Base-by-base conservation (phyloP, 2,888 invertebrate species). In the Morpho deidamia region DNA sequence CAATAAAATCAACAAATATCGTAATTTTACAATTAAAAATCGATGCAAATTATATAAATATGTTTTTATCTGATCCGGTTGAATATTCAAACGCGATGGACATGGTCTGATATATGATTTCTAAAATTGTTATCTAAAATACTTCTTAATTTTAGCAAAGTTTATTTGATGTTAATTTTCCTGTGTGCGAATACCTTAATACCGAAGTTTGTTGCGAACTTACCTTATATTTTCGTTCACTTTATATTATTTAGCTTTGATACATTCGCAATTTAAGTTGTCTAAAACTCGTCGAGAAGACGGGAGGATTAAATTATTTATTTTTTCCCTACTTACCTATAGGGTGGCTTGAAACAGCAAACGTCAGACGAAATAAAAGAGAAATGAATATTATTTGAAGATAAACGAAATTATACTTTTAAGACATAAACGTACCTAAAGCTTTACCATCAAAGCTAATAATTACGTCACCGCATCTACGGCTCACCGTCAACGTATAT, bases 181-280 rank as follows among this genome's bases (percentile, higher is more conserved):
- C 51, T 51, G 61, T 66, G 60, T 70, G 62, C 55, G 61, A 53
- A 49, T 60, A 61, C 56, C 74, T 67, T 74, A 67, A 74, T 49
- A 66, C 59, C 59, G 56, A 65, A 72, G 65, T 68, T 71, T 69
- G 67, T 72, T 71, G 62, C 65, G 70, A 81, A 81, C 81, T 83
- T 79, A 74, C 70, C 74, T 78, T 75, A 77, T 82, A 81, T 83
- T 83, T 81, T 76, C 70, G 75, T 73, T 78, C 78, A 81, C 82
- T 83, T 83, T 73, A 81, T 81, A 79, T 83, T 84, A 85, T 84
- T 84, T 82, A 81, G 82, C 83, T 86, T 85, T 83, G 86, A 84
- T 85, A 85, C 82, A 84, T 83, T 85, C 78, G 79, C 83, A 86
- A 86, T 86, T 84, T 85, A 86, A 86, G 80, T 86, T 86, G 82